phyloP scores from a whole-genome alignment of 2,113 vertebrate genomes.

The Rynchops niger region DNA sequence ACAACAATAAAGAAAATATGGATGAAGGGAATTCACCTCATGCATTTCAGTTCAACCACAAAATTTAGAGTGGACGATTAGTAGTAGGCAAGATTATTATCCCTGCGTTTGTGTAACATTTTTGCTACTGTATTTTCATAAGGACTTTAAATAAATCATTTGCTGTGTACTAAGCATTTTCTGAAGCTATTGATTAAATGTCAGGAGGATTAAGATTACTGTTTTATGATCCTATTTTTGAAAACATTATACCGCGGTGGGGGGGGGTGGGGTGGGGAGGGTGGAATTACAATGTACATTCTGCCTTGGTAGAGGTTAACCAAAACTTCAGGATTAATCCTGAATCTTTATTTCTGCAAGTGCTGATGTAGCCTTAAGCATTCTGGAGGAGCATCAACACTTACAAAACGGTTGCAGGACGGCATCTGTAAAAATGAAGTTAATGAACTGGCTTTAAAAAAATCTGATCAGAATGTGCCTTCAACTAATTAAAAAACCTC shows the following conservation, averaged over 20 bases:
- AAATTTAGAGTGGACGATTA: not conserved
- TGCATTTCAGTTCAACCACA: not conserved
- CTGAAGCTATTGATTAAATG: conserved; percentile 26
- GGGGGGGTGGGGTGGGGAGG: no score
- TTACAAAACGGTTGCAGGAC: not conserved
- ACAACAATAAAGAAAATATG: conserved; percentile 2
- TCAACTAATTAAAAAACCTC: not conserved
- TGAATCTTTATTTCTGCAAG: not conserved
- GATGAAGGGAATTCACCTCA: not conserved
- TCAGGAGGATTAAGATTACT: not conserved
- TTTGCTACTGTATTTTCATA: not conserved
- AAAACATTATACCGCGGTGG: not conserved
- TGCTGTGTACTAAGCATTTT: not conserved
- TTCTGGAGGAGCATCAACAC: not conserved
- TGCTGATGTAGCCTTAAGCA: not conserved
- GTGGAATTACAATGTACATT: not conserved
- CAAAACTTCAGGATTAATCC: not conserved
- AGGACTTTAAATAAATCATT: conserved; percentile 13
- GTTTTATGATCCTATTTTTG: not conserved
- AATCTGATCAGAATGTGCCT: not conserved
- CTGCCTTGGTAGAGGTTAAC: not conserved
- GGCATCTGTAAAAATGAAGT: not conserved
- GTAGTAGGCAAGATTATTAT: not conserved
- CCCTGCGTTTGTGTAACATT: not conserved
- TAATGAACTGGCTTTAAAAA: not conserved